Percentiles rank a stretch among this genome's conserved stretches.
These are phyloP conservation scores for Poeciliopsis paucimaculata DNA, from an alignment of 2,797 vertebrate species.

Conservation along the genomic window DNA sequence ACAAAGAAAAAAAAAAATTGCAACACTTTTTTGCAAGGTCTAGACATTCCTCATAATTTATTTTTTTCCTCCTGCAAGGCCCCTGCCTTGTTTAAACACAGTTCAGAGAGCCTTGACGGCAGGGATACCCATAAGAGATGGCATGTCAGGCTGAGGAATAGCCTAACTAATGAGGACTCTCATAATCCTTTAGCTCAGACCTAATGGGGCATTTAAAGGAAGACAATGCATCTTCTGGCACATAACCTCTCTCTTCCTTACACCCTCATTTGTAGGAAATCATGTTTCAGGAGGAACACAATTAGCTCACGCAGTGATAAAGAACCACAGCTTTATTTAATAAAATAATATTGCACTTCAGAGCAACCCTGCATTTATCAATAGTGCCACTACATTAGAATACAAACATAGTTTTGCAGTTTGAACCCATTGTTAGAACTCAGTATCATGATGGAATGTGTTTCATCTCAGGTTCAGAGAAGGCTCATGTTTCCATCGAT, in stretches of 20 bases:
- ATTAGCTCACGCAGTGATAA: constrained; percentile 82
- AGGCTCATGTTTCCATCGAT: constrained; percentile 9
- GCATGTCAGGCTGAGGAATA: constrained; percentile 80
- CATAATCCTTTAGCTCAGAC: constrained; percentile 81
- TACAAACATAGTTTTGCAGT: constrained; percentile 31
- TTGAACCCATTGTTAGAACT: constrained; percentile 35
- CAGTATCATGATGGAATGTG: constrained; percentile 4
- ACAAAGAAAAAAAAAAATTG: constrained; percentile 3
- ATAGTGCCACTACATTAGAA: constrained; percentile 27
- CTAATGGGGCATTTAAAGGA: constrained; percentile 85
- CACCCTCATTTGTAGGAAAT: constrained; percentile 85
- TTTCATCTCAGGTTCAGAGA: constrained; percentile 8
- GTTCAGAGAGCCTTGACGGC: constrained; percentile 67
- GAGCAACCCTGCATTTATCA: constrained; percentile 56
- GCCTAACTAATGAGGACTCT: constrained; percentile 81
- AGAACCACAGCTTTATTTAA: constrained; percentile 38
- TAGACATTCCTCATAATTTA: constrained; percentile 51
- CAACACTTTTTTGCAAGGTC: constrained; percentile 15
- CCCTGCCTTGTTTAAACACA: constrained; percentile 73
- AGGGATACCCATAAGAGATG: constrained; percentile 73
- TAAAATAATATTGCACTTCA: constrained; percentile 66
- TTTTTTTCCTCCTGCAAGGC: constrained; percentile 48
- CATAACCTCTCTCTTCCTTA: constrained; percentile 79
- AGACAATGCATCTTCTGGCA: constrained; percentile 82
- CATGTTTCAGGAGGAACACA: constrained; percentile 82